Evolutionary conservation across 2,113 vertebrate species (phyloP), one percentile per base, ranked within the genome.

Genomic region (Eulemur rufifrons): DNA sequence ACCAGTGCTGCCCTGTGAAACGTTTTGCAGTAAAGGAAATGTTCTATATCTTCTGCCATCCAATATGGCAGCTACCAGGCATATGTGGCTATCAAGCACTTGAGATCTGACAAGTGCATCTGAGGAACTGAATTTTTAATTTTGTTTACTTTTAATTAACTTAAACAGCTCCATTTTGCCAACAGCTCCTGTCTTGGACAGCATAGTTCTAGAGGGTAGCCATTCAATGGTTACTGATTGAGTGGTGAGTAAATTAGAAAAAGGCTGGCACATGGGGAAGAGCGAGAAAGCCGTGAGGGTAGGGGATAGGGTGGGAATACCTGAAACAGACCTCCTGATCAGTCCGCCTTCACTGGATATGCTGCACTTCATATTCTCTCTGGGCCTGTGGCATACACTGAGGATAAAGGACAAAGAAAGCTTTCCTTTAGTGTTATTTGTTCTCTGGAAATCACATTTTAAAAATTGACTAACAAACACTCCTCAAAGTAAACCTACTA

Each of bases 61-160:
- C 6, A 42, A 3, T 21, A 8, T 1, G 34, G n/a, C 56, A 27
- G 18, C 54, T 52, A 11, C 8, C 23, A 82, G 21, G 5, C 11
- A 17, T 32, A n/a, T 12, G 11, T 78, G 85, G 8, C 73, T 45
- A 3, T 20, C 29, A 14, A 59, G 25, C 25, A 66, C 15, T 73
- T 66, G 50, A 47, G 71, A 80, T 82, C 6, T 86, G 56, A 86
- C 37, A 39, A 59, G 39, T 73, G 2, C 14, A 37, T 73, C 29
- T 39, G 32, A 89, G 52, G 11, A 64, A 52, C 0, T 56, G 12
- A 59, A 59, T 50, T 89, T 80, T 78, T 25, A 18, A 56, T 90
- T 73, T 64, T 29, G n/a, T 74, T 87, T 69, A 9, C 90, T 84
- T 78, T 25, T 86, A 63, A 74, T 81, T 52, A 20, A 56, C 59